These are phyloP conservation scores for Drosophila dunni DNA, from an alignment of 1,140 invertebrate genomes.

Conservation along the genomic window DNA sequence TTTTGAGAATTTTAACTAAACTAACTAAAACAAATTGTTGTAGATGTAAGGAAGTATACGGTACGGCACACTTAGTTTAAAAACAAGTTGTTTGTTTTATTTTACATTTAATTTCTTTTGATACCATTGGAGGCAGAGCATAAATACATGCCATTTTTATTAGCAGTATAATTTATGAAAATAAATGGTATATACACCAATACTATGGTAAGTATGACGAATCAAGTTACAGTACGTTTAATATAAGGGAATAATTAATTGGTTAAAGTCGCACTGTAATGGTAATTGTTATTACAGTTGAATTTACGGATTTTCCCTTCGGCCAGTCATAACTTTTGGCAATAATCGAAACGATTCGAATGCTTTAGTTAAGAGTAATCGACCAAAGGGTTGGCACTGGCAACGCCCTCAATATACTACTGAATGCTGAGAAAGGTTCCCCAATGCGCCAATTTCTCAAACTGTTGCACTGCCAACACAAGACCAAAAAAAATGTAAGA, in stretches of 20 bases:
- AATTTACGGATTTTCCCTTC: slow-evolving; percentile 27
- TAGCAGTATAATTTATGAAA: neutral
- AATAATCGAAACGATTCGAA: slow-evolving; percentile 67
- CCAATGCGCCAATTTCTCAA: slow-evolving; percentile 54
- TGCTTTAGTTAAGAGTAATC: slow-evolving; percentile 63
- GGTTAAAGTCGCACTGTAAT: slow-evolving; percentile 34
- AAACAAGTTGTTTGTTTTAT: neutral
- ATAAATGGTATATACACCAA: neutral
- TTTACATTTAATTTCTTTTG: no score
- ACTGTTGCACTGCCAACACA: slow-evolving; percentile 69
- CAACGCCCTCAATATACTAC: slow-evolving; percentile 75
- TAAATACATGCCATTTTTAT: neutral
- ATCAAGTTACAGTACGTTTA: slow-evolving; percentile 26
- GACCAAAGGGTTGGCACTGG: slow-evolving; percentile 64
- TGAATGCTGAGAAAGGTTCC: slow-evolving; percentile 51
- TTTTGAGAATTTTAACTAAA: slow-evolving; percentile 8
- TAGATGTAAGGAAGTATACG: no score
- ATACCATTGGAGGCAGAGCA: neutral
- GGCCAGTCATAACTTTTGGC: slow-evolving; percentile 52
- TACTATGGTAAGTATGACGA: slow-evolving; percentile 1
- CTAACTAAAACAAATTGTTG: neutral
- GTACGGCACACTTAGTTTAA: neutral
- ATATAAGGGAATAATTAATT: slow-evolving; percentile 41
- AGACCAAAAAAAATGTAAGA: neutral
- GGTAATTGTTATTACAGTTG: slow-evolving; percentile 39